Evolutionary conservation across 1,140 invertebrate genomes (phyloP).

Genomic region (Drosophila elegans): DNA sequence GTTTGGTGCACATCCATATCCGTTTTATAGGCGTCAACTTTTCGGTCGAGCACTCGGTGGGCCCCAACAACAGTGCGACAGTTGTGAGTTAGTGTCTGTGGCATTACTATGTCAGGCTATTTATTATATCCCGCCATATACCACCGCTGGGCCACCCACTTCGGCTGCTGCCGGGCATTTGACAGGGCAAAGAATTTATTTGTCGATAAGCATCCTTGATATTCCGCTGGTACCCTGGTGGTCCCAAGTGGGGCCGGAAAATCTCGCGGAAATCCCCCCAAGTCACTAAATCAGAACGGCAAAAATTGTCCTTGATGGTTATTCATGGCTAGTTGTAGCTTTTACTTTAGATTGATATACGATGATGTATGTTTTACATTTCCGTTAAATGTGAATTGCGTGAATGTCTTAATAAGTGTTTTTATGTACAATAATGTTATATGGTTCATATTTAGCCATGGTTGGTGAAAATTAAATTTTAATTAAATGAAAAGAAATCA

Average conservation of each 20-base stretch:
- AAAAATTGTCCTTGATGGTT: constrained; percentile 26
- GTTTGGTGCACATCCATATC: constrained; percentile 49
- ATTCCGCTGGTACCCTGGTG: constrained; percentile 3
- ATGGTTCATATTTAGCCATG: too few relatives aligned
- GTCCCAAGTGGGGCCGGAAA: constrained; percentile 14
- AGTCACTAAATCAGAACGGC: constrained; percentile 36
- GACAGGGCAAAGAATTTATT: constrained; percentile 53
- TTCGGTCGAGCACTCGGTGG: constrained; percentile 34
- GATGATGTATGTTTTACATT: constrained; percentile 8
- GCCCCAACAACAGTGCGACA: constrained; percentile 45
- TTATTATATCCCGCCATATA: constrained; percentile 42
- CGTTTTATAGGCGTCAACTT: constrained; percentile 73
- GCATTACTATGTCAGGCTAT: constrained; percentile 55
- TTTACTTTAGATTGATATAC: constrained; percentile 4
- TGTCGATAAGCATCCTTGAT: constrained; percentile 55
- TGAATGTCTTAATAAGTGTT: constrained; percentile 1
- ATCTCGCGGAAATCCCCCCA: constrained; percentile 33
- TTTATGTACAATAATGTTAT: neutral
- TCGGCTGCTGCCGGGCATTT: constrained; percentile 26
- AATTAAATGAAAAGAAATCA: too few relatives aligned
- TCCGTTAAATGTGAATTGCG: neutral
- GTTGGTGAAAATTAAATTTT: too few relatives aligned
- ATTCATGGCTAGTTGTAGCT: constrained; percentile 29
- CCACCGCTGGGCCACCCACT: constrained; percentile 14
- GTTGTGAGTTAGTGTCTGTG: constrained; percentile 67